Evolutionary conservation across 30 jellyfish, hydroid and myxozoan genomes (phyloP).

Genomic region (Aurelia aurita complex sp. Pacific): DNA sequence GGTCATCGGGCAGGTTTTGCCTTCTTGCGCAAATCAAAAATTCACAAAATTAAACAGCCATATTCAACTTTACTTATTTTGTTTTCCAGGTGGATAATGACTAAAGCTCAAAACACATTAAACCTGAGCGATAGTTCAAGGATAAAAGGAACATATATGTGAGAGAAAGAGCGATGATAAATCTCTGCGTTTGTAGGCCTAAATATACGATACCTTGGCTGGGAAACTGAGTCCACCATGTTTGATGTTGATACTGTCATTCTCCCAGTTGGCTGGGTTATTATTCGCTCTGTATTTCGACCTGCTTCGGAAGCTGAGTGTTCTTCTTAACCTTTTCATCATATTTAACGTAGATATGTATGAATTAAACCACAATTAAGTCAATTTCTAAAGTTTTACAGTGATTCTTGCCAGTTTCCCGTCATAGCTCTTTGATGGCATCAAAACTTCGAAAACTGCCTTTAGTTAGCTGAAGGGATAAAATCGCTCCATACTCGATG

Average conservation of each 20-base stretch:
- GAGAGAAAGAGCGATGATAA: too few species aligned
- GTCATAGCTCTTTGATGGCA: conserved; percentile 55
- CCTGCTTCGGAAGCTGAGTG: conserved; percentile 96
- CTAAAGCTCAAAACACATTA: too few species aligned
- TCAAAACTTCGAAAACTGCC: conserved; percentile 18
- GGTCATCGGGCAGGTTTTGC: too few species aligned
- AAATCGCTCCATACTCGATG: conserved; percentile 22
- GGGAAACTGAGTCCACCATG: conserved; percentile 90
- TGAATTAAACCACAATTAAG: conserved; percentile 1
- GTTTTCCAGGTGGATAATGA: too few species aligned
- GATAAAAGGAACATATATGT: too few species aligned
- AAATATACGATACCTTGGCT: conserved; percentile 64
- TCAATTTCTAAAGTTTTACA: conserved; percentile 11
- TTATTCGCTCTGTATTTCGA: conserved; percentile 74
- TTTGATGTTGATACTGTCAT: conserved; percentile 78
- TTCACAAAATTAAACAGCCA: too few species aligned
- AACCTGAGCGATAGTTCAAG: too few species aligned
- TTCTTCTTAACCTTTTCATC: conserved; percentile 85
- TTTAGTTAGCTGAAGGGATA: not conserved
- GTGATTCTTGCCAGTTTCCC: conserved; percentile 38
- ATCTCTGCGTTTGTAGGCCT: not conserved
- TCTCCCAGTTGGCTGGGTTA: conserved; percentile 87
- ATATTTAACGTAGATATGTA: conserved; percentile 20
- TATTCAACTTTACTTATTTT: too few species aligned
- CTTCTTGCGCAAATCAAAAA: too few species aligned